phyloP scores from a whole-genome alignment of 2,113 vertebrate genomes.

The Polyodon spathula region DNA sequence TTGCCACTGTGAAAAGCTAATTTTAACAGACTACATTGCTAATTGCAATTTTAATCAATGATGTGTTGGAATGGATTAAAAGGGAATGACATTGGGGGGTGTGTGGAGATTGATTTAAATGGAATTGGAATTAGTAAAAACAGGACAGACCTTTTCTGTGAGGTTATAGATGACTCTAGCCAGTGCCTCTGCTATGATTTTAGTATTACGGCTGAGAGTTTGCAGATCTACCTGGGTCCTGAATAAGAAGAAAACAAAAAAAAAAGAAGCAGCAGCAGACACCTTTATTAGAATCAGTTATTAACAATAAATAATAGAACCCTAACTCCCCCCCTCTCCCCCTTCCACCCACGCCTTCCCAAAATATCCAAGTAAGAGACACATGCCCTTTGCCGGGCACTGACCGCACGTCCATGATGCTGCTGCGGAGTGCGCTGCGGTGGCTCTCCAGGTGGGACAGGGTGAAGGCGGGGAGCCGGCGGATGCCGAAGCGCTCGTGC shows the following conservation, averaged over 20 bases:
- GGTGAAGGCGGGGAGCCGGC: slow-evolving; percentile 87
- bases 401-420: slow-evolving; percentile 94
- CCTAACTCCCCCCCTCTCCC: slow-evolving; percentile 54
- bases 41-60: no score
- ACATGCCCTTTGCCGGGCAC: slow-evolving; percentile 35
- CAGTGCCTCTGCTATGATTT: slow-evolving; percentile 82
- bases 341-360: slow-evolving; percentile 54
- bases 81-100: no score
- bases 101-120: no score
- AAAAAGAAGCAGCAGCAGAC: no score
- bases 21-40: no score
- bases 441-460: slow-evolving; percentile 88
- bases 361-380: slow-evolving; percentile 24
- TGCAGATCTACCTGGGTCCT: slow-evolving; percentile 80
- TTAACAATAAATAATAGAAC: slow-evolving; percentile 2
- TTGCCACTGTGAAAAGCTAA: no score
- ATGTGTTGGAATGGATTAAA: no score
- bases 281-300: background rate
- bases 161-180: slow-evolving; percentile 95
- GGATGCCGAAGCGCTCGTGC: slow-evolving; percentile 93
- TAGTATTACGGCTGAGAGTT: slow-evolving; percentile 81
- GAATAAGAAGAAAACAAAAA: slow-evolving; percentile 18
- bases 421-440: slow-evolving; percentile 76
- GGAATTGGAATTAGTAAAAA: no score
- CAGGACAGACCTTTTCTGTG: slow-evolving; percentile 94